Conservation (phyloP, 2,797 vertebrate genomes). For the Phalanger gymnotis region DNA sequence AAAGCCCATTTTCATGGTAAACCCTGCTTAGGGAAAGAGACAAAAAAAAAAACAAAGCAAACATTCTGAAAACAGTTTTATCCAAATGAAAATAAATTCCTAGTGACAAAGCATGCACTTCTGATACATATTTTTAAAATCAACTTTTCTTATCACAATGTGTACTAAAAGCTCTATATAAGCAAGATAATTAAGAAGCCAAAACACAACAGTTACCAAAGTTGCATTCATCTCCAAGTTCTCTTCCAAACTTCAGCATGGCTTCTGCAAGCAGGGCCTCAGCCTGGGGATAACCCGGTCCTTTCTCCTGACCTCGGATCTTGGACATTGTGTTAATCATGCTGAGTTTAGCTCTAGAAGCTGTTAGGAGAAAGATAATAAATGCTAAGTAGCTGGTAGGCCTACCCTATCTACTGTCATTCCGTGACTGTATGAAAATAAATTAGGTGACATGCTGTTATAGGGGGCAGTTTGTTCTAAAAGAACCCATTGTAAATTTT, state of each 20-base stretch:
- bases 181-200: neutral
- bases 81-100: neutral
- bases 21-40: neutral
- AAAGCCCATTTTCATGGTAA: neutral
- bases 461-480: neutral
- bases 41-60: neutral
- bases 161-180: neutral
- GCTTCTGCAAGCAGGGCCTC: constrained; percentile 94
- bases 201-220: constrained; percentile 88
- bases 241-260: constrained; percentile 96
- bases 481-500: neutral
- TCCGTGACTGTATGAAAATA: neutral
- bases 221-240: constrained; percentile 96
- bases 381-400: neutral
- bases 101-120: neutral
- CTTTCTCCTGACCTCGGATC: constrained; percentile 97
- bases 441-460: neutral
- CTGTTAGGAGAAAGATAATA: constrained; percentile 80
- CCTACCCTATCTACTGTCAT: neutral
- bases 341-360: constrained; percentile 98
- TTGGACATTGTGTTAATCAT: constrained; percentile 99
- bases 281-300: constrained; percentile 96
- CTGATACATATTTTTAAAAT: neutral
- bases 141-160: neutral
- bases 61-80: constrained; percentile 7